Conservation (phyloP, 2,113 vertebrate species). For the Scophthalmus maximus region DNA sequence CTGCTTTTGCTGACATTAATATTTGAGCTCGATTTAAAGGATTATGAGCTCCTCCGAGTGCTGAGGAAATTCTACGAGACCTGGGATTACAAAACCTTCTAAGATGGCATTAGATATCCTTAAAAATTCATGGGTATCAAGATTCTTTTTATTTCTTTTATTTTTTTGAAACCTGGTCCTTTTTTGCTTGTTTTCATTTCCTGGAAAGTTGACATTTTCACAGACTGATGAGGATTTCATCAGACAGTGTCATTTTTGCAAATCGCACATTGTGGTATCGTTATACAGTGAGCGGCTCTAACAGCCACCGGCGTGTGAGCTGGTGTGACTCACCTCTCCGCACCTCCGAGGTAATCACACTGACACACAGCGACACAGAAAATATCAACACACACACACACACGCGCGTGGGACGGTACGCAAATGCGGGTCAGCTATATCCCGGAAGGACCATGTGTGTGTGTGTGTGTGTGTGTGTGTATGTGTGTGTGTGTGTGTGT, state of each 20-base stretch:
- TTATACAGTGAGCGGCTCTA: constrained; percentile 25
- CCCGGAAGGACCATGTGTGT: constrained; percentile 17
- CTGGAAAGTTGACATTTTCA: constrained; percentile 61
- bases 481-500: no score
- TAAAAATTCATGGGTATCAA: constrained; percentile 12
- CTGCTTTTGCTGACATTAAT: background rate
- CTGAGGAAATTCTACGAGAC: background rate
- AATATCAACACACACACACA: constrained; percentile 15
- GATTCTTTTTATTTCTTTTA: no score
- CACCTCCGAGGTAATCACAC: constrained; percentile 60
- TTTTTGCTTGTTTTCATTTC: constrained; percentile 47
- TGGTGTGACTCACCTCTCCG: constrained; percentile 68
- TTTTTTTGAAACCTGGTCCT: no score
- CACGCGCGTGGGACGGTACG: background rate
- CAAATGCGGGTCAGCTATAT: constrained; percentile 39
- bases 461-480: background rate
- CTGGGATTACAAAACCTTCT: constrained; percentile 10
- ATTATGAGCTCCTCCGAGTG: background rate
- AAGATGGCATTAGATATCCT: background rate
- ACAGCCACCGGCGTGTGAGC: constrained; percentile 54
- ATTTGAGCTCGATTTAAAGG: background rate
- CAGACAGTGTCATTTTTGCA: constrained; percentile 57
- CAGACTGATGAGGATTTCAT: constrained; percentile 19
- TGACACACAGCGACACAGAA: constrained; percentile 36
- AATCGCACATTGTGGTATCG: constrained; percentile 59